Percentiles rank a stretch among this genome's conserved stretches.
These are phyloP conservation scores for Adela reaumurella DNA, from an alignment of 2,888 invertebrate genomes.

Conservation along the genomic window DNA sequence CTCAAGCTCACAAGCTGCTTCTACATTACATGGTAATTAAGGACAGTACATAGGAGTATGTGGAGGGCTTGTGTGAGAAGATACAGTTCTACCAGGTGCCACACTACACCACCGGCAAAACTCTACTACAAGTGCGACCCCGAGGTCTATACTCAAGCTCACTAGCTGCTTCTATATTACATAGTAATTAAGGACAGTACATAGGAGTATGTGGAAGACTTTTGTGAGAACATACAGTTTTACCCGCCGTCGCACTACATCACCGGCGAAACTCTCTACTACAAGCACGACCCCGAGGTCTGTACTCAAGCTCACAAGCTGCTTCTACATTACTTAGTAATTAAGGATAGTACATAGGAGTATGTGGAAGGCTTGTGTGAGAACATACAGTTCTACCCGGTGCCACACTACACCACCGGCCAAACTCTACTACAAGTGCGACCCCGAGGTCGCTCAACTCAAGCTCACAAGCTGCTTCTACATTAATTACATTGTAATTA, in stretches of 20 bases:
- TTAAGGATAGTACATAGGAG: constrained; percentile 33
- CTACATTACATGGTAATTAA: neutral
- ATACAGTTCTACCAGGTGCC: constrained; percentile 78
- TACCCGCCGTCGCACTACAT: constrained; percentile 77
- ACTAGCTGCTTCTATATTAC: neutral
- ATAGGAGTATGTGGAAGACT: constrained; percentile 77
- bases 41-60: constrained; percentile 59
- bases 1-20: neutral
- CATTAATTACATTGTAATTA: neutral
- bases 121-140: constrained; percentile 76
- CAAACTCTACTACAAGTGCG: constrained; percentile 65
- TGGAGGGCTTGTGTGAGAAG: constrained; percentile 70
- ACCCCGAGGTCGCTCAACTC: constrained; percentile 59
- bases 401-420: constrained; percentile 76
- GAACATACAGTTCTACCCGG: constrained; percentile 76
- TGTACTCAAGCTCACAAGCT: constrained; percentile 1
- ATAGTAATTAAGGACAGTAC: constrained; percentile 4
- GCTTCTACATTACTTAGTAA: neutral
- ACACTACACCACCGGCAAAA: constrained; percentile 74
- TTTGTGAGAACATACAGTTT: constrained; percentile 76
- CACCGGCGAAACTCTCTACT: constrained; percentile 70
- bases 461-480: neutral
- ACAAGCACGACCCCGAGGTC: constrained; percentile 67
- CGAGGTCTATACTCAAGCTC: constrained; percentile 40
- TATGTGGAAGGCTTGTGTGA: constrained; percentile 77